Evolutionary conservation across 2,888 invertebrate species (phyloP).

Genomic region (Coenonympha arcania): DNA sequence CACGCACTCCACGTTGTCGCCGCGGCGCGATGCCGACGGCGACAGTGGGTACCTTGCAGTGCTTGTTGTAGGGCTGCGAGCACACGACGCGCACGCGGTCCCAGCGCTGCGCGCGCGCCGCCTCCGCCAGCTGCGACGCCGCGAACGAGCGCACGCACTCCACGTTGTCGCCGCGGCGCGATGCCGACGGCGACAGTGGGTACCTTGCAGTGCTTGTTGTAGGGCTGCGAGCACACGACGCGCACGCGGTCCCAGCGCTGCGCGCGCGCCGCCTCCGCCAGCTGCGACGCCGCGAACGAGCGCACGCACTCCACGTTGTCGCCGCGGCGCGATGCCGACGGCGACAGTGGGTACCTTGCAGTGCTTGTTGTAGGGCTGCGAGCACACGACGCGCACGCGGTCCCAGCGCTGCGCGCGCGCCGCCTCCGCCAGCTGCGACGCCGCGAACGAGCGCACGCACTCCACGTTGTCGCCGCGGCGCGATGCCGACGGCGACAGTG

Average conservation of each 20-base stretch:
- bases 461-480: conserved; percentile 74
- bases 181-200: conserved; percentile 81
- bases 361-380: conserved; percentile 89
- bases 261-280: conserved; percentile 63
- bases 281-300: conserved; percentile 78
- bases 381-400: conserved; percentile 85
- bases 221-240: conserved; percentile 89
- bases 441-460: conserved; percentile 82
- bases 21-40: conserved; percentile 80
- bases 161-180: conserved; percentile 73
- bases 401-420: conserved; percentile 82
- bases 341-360: conserved; percentile 77
- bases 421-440: conserved; percentile 72
- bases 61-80: conserved; percentile 89
- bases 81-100: conserved; percentile 87
- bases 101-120: conserved; percentile 78
- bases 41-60: conserved; percentile 76
- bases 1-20: conserved; percentile 77
- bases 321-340: conserved; percentile 79
- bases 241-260: conserved; percentile 89
- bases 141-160: conserved; percentile 85
- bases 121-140: conserved; percentile 72
- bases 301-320: conserved; percentile 79
- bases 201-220: conserved; percentile 80
- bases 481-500: conserved; percentile 82